Evolutionary conservation across 2,113 vertebrate genomes (phyloP).

Genomic region (Alligator mississippiensis): DNA sequence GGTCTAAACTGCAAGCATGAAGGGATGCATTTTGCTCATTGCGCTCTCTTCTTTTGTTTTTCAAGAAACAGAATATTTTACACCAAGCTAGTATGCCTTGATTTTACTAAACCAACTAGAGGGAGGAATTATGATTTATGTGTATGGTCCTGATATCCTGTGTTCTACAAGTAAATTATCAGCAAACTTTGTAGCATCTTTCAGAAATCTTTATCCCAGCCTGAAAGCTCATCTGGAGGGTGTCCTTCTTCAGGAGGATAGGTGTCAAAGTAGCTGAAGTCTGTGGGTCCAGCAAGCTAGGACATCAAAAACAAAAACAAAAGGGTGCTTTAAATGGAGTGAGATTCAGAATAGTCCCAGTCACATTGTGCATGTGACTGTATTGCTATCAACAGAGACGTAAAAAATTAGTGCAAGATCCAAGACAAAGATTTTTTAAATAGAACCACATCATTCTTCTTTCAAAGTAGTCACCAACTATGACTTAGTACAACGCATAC

Average conservation of each 20-base stretch:
- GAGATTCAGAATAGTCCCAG: neutral
- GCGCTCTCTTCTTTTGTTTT: neutral
- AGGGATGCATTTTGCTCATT: neutral
- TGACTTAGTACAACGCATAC: neutral
- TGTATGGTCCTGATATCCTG: neutral
- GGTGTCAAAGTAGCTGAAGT: slow-evolving; percentile 93
- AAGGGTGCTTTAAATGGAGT: neutral
- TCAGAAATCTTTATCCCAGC: slow-evolving; percentile 96
- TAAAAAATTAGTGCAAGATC: neutral
- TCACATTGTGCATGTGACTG: neutral
- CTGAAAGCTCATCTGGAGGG: slow-evolving; percentile 92
- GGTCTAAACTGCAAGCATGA: neutral
- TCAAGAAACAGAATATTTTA: neutral
- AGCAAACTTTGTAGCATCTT: neutral
- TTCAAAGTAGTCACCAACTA: neutral
- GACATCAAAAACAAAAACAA: slow-evolving; percentile 29
- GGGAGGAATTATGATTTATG: neutral
- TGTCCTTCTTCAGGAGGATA: slow-evolving; percentile 90
- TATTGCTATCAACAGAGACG: neutral
- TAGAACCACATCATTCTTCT: neutral
- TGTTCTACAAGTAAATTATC: neutral
- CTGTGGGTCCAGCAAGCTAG: slow-evolving; percentile 89
- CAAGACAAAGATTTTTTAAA: neutral
- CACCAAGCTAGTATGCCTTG: neutral
- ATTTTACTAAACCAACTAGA: slow-evolving; percentile 8